Evolutionary conservation across 2,888 invertebrate species (phyloP).

Genomic region (Xestia c-nigrum): DNA sequence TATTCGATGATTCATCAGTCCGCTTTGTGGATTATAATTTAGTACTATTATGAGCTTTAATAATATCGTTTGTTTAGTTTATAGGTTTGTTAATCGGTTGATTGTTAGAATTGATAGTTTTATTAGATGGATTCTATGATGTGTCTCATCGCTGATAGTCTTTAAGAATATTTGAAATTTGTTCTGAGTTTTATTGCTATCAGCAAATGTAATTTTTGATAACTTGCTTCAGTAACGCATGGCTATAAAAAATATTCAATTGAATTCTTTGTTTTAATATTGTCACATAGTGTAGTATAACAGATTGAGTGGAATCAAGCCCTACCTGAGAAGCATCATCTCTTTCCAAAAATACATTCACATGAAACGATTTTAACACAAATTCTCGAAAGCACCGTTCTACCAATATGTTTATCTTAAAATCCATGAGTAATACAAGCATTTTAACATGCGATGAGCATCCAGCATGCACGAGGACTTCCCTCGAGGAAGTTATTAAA

Average conservation of each 20-base stretch:
- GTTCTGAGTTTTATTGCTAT: not conserved
- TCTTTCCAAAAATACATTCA: not conserved
- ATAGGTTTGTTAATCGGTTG: slow-evolving; percentile 35
- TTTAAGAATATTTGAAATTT: not conserved
- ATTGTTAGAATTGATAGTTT: slow-evolving; percentile 41
- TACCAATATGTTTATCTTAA: not conserved
- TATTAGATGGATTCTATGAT: slow-evolving; percentile 14
- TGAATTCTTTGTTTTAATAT: not conserved
- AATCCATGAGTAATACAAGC: slow-evolving; percentile 12
- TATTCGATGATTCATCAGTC: slow-evolving; percentile 62
- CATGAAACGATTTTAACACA: not conserved
- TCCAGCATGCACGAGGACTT: slow-evolving; percentile 44
- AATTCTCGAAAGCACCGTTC: not conserved
- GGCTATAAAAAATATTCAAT: not conserved
- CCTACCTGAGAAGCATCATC: not conserved
- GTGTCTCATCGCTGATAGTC: not conserved
- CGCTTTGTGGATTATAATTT: slow-evolving; percentile 27
- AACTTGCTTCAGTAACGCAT: not conserved
- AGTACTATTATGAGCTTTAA: slow-evolving; percentile 44
- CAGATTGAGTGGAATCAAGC: not conserved
- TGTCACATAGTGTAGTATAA: not conserved
- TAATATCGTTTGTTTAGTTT: slow-evolving; percentile 31
- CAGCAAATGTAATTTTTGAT: not conserved
- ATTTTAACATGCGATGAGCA: slow-evolving; percentile 22
- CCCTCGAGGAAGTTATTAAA: slow-evolving; percentile 64